Conservation (phyloP, 2,888 invertebrate species). For the Cylindroiulus punctatus region DNA sequence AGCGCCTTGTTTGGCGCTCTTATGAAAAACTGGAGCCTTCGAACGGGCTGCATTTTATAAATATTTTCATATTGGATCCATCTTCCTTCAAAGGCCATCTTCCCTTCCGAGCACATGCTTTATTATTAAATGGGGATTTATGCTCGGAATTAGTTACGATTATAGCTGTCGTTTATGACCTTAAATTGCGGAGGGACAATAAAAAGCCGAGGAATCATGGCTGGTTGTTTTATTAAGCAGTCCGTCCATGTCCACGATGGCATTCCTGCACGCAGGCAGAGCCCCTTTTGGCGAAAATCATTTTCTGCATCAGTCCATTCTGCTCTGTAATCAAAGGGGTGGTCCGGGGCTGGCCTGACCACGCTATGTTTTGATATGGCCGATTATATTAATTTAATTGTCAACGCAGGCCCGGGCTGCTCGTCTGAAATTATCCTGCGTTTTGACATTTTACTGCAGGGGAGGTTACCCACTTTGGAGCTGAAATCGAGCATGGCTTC, state of each 20-base stretch:
- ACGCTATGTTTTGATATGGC: conserved; percentile 25
- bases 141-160: conserved; percentile 38
- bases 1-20: conserved; percentile 21
- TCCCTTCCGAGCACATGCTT: background rate
- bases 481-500: background rate
- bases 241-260: conserved; percentile 38
- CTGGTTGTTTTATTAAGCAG: conserved; percentile 42
- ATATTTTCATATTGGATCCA: conserved; percentile 23
- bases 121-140: conserved; percentile 34
- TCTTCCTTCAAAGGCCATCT: background rate
- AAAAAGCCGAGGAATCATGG: conserved; percentile 25
- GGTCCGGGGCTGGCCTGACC: conserved; percentile 9
- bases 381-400: conserved; percentile 29
- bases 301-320: conserved; percentile 1
- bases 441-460: conserved; percentile 34
- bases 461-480: conserved; percentile 4
- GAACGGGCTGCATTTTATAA: background rate
- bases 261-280: conserved; percentile 18
- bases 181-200: conserved; percentile 34
- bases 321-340: conserved; percentile 42
- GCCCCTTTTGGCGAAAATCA: background rate
- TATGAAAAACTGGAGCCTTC: background rate
- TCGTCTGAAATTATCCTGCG: background rate
- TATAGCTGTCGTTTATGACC: conserved; percentile 38
- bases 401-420: background rate